Percentiles rank a stretch among this genome's conserved stretches.
These are phyloP conservation scores for Atlantisia rogersi DNA, from an alignment of 2,113 vertebrate species.

Conservation along the genomic window DNA sequence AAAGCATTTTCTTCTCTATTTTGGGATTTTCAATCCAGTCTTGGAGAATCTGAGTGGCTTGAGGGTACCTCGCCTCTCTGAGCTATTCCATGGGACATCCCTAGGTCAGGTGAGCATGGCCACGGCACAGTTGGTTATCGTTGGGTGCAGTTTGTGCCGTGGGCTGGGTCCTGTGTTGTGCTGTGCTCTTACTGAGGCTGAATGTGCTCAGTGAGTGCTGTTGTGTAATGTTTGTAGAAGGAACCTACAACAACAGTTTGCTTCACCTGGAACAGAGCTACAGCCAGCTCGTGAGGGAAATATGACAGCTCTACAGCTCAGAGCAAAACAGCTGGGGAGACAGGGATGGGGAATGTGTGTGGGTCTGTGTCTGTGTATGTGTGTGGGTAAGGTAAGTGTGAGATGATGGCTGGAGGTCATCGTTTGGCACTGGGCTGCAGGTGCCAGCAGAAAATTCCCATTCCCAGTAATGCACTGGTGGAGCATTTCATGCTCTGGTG, in stretches of 20 bases:
- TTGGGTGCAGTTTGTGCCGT: not conserved
- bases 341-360: not conserved
- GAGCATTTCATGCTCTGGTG: not conserved
- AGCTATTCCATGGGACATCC: not conserved
- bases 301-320: not conserved
- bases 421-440: not conserved
- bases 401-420: not conserved
- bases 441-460: conserved; percentile 4
- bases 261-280: not conserved
- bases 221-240: not conserved
- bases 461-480: not conserved
- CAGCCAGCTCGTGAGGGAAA: not conserved
- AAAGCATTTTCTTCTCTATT: not conserved
- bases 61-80: not conserved
- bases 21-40: not conserved
- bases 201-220: not conserved
- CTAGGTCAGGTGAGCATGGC: rapidly evolving
- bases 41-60: not conserved
- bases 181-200: rapidly evolving
- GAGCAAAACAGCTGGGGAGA: not conserved
- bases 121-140: rapidly evolving
- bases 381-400: rapidly evolving
- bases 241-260: not conserved
- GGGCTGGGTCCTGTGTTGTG: not conserved
- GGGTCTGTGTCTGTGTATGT: rapidly evolving